phyloP scores from a whole-genome alignment of 2,797 vertebrate genomes.

The Parauchenoglanis ngamensis region DNA sequence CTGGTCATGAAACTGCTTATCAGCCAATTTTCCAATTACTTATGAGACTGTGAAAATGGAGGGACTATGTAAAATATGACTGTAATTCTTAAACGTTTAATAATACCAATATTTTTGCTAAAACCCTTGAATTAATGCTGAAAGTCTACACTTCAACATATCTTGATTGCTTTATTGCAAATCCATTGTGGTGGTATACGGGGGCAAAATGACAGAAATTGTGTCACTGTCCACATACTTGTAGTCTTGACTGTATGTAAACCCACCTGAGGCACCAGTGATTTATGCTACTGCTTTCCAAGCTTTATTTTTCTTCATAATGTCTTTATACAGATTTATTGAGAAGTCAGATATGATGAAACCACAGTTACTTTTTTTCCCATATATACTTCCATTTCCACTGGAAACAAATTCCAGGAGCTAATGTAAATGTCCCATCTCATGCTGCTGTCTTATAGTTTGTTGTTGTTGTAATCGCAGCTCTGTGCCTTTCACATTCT shows the following conservation, averaged over 20 bases:
- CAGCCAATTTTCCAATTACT: no score
- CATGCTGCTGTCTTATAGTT: background rate
- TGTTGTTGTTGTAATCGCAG: background rate
- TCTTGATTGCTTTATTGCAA: no score
- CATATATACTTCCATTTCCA: background rate
- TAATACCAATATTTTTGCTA: no score
- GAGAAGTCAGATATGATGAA: background rate
- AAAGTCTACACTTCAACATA: no score
- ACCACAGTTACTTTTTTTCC: background rate
- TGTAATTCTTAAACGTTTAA: no score
- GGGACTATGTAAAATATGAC: no score
- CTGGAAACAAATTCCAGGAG: background rate
- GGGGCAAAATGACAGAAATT: no score
- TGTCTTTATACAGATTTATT: background rate
- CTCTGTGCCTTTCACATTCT: background rate
- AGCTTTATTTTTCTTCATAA: background rate
- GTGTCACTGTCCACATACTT: no score
- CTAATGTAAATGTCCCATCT: background rate
- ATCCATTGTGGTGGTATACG: no score
- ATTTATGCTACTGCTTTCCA: background rate
- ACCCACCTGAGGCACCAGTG: background rate
- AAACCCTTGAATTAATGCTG: no score
- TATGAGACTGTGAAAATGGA: no score
- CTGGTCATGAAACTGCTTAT: no score
- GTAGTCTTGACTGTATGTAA: background rate